These are phyloP conservation scores for Acronicta leporina DNA, from an alignment of 2,888 invertebrate genomes.

Conservation along the genomic window DNA sequence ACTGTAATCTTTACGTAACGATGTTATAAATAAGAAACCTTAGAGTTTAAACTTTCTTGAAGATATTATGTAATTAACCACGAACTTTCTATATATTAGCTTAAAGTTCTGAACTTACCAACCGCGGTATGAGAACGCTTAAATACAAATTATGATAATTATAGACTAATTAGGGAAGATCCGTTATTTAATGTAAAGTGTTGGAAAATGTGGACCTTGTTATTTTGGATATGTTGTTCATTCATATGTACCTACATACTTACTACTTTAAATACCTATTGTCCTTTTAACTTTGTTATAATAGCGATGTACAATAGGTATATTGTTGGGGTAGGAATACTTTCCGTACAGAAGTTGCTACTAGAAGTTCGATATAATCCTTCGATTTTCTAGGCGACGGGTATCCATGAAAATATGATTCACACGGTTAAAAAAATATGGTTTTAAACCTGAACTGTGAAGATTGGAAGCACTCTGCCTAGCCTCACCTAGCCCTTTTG, in stretches of 20 bases:
- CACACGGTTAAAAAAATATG: no score
- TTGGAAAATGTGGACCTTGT: not conserved
- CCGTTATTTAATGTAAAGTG: not conserved
- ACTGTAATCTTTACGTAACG: constrained; percentile 13
- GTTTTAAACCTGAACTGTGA: no score
- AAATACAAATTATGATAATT: constrained; percentile 35
- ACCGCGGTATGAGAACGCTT: constrained; percentile 29
- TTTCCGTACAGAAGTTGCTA: no score
- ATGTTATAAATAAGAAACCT: constrained; percentile 13
- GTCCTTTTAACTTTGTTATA: constrained; percentile 21
- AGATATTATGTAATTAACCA: constrained; percentile 38
- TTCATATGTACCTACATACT: constrained; percentile 19
- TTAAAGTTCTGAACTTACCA: constrained; percentile 40
- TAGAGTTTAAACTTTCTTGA: constrained; percentile 25
- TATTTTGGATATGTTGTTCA: constrained; percentile 14
- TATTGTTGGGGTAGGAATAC: no score
- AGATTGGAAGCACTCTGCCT: no score
- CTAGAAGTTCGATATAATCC: no score
- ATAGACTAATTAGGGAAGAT: constrained; percentile 6
- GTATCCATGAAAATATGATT: no score
- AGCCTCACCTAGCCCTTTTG: no score
- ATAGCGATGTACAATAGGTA: no score
- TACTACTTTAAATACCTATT: constrained; percentile 8
- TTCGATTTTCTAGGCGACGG: no score
- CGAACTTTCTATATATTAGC: constrained; percentile 43